Evolutionary conservation across 2,888 invertebrate genomes (phyloP).

Genomic region (Temnothorax unifasciatus): DNA sequence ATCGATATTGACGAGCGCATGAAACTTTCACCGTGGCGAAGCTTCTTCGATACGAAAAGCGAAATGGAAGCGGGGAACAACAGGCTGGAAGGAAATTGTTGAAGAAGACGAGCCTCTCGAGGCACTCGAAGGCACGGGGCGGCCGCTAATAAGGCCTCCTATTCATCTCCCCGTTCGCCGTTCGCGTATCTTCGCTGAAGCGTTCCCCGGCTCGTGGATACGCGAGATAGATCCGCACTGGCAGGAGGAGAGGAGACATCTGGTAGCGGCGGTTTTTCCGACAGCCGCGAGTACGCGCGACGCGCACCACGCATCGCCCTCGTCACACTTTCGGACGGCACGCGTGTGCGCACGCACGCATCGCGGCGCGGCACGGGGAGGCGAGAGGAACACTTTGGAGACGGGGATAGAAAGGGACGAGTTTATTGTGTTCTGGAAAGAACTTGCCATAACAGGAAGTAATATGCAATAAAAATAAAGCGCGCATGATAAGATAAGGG

Average conservation of each 20-base stretch:
- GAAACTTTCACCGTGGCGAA: constrained; percentile 30
- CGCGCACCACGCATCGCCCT: constrained; percentile 28
- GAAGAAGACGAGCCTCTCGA: constrained; percentile 43
- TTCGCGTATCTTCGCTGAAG: constrained; percentile 54
- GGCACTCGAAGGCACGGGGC: constrained; percentile 48
- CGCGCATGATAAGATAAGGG: constrained; percentile 42
- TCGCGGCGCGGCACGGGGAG: not conserved
- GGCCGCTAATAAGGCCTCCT: constrained; percentile 65
- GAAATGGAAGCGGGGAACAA: constrained; percentile 14
- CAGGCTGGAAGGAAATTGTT: not conserved
- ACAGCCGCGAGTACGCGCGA: constrained; percentile 27
- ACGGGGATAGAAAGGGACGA: constrained; percentile 1
- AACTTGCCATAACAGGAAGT: constrained; percentile 46
- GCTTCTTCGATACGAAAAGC: constrained; percentile 21
- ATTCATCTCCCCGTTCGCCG: constrained; percentile 66
- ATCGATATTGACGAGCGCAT: constrained; percentile 38
- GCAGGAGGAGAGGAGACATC: constrained; percentile 53
- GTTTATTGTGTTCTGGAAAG: constrained; percentile 37
- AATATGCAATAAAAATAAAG: constrained; percentile 50
- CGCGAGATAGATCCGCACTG: constrained; percentile 58
- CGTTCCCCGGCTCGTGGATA: constrained; percentile 24
- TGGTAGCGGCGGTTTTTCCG: constrained; percentile 60
- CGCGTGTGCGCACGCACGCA: constrained; percentile 11
- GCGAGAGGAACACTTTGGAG: not conserved
- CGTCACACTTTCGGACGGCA: constrained; percentile 61